A percentile compares a stretch with the other conserved stretches of the same genome.
phyloP scores from a whole-genome alignment of 2,888 invertebrate genomes.

The Chrysina gloriosa region DNA sequence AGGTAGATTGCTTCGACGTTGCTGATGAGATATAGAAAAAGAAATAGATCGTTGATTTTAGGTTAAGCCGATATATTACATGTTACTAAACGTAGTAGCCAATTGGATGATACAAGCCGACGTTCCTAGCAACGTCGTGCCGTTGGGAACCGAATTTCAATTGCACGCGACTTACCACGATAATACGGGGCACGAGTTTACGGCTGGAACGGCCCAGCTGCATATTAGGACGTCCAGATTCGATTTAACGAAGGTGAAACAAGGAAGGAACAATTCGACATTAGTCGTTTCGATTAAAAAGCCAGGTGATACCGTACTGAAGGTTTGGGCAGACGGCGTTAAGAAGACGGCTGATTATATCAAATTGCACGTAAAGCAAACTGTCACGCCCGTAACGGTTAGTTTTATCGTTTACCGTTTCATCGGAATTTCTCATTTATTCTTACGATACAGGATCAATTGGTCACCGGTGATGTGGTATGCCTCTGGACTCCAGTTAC shows the following conservation, averaged over 20 bases:
- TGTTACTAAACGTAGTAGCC: slow-evolving; percentile 61
- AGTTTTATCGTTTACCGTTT: slow-evolving; percentile 35
- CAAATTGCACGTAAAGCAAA: slow-evolving; percentile 62
- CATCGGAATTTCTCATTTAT: not conserved
- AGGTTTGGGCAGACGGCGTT: slow-evolving; percentile 65
- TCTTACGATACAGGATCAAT: slow-evolving; percentile 54
- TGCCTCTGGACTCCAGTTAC: slow-evolving; percentile 68
- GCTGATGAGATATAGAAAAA: not conserved
- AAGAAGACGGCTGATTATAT: slow-evolving; percentile 63
- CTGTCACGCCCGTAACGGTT: slow-evolving; percentile 61
- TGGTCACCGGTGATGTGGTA: slow-evolving; percentile 68
- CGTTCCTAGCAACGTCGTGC: slow-evolving; percentile 58
- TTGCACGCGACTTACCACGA: slow-evolving; percentile 69
- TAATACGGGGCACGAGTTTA: slow-evolving; percentile 68
- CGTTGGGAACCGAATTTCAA: slow-evolving; percentile 67
- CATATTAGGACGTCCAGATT: slow-evolving; percentile 67
- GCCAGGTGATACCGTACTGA: slow-evolving; percentile 67
- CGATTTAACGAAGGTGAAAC: slow-evolving; percentile 61
- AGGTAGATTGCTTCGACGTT: slow-evolving; percentile 60
- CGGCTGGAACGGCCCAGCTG: slow-evolving; percentile 66
- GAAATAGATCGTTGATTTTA: no score
- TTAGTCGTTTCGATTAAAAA: slow-evolving; percentile 65
- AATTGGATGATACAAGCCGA: slow-evolving; percentile 58
- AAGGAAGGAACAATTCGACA: slow-evolving; percentile 66
- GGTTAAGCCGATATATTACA: slow-evolving; percentile 66